Percentiles rank a stretch among this genome's conserved stretches.
Evolutionary conservation across 2,888 invertebrate species (phyloP).

Genomic region (Anticlea derivata): DNA sequence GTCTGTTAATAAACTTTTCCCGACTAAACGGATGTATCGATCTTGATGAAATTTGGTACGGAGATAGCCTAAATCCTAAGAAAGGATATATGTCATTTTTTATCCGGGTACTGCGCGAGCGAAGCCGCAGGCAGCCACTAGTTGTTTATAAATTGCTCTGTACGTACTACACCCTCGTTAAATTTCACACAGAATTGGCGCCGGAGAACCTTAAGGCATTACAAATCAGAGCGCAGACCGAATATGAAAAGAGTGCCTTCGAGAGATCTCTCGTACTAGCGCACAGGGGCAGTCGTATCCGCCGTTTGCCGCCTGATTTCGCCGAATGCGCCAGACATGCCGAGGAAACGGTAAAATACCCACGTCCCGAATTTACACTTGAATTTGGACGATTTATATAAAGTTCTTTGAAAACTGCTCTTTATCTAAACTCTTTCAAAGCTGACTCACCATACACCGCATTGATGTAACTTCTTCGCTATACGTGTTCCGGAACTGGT

Average conservation of each 20-base stretch:
- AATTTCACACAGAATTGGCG: constrained; percentile 57
- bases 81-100: too few relatives aligned
- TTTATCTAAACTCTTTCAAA: constrained; percentile 5
- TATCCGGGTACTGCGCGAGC: too few relatives aligned
- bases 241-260: constrained; percentile 73
- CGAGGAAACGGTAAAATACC: constrained; percentile 64
- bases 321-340: constrained; percentile 69
- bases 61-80: too few relatives aligned
- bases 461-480: constrained; percentile 1
- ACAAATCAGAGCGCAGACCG: constrained; percentile 70
- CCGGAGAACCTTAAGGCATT: constrained; percentile 67
- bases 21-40: too few relatives aligned
- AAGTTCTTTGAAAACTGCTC: constrained; percentile 6
- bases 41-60: too few relatives aligned
- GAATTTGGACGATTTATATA: constrained; percentile 23
- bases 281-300: constrained; percentile 55
- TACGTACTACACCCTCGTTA: constrained; percentile 1
- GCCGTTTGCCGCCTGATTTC: constrained; percentile 64
- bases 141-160: neutral
- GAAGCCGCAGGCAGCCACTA: too few relatives aligned
- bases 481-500: too few relatives aligned
- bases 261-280: constrained; percentile 68
- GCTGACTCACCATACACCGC: neutral
- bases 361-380: constrained; percentile 23
- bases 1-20: too few relatives aligned